These are phyloP conservation scores for Ormyrus thymus DNA, from an alignment of 2,888 invertebrate species.

Conservation along the genomic window DNA sequence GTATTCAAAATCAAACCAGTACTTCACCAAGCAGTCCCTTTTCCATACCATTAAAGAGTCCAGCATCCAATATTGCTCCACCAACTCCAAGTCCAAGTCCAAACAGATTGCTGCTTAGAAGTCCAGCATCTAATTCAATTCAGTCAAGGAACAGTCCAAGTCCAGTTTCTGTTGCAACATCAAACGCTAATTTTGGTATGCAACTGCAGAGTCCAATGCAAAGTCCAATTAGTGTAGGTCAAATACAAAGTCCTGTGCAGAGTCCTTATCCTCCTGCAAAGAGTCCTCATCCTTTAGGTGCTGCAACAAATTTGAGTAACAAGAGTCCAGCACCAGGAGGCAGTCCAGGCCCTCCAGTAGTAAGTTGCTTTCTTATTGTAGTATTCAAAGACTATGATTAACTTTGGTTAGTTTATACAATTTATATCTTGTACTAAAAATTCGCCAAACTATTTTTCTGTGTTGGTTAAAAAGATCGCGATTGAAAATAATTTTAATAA, in stretches of 20 bases:
- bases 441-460: too few species aligned
- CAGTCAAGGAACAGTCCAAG: conserved; percentile 72
- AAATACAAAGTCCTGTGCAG: conserved; percentile 73
- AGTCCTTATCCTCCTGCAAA: conserved; percentile 73
- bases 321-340: conserved; percentile 73
- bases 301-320: conserved; percentile 67
- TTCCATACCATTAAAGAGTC: conserved; percentile 73
- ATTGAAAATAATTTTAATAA: too few species aligned
- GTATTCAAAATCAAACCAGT: conserved; percentile 70
- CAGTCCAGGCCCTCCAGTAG: conserved; percentile 73
- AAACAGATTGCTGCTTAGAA: conserved; percentile 70
- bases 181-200: conserved; percentile 69
- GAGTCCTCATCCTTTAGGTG: conserved; percentile 71
- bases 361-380: conserved; percentile 57
- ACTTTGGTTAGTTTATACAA: too few species aligned
- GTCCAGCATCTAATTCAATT: conserved; percentile 73
- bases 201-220: conserved; percentile 74
- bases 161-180: conserved; percentile 68
- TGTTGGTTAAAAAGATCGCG: too few species aligned
- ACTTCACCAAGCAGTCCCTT: conserved; percentile 73
- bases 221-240: conserved; percentile 72
- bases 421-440: too few species aligned
- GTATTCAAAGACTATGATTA: too few species aligned
- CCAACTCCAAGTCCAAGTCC: conserved; percentile 74
- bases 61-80: conserved; percentile 73